A percentile compares a stretch with the other conserved stretches of the same genome.
Evolutionary conservation across 2,797 vertebrate genomes (phyloP).

Genomic region (Melanotaenia boesemani): DNA sequence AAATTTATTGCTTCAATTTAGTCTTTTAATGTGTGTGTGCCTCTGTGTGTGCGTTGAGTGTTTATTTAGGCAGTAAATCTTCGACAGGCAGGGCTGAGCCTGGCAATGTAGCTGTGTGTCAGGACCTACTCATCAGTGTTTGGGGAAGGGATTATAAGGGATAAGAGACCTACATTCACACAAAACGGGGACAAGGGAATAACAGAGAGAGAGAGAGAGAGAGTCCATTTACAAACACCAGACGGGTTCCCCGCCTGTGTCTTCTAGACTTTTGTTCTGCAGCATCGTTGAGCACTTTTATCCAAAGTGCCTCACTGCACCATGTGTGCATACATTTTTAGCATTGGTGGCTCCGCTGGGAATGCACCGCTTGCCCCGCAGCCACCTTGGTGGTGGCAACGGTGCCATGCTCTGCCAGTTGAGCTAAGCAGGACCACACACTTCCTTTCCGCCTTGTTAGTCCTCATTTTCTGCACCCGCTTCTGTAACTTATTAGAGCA

Average conservation of each 20-base stretch:
- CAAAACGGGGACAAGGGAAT: conserved; percentile 62
- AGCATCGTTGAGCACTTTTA: conserved; percentile 47
- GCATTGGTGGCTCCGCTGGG: conserved; percentile 24
- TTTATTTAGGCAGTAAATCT: conserved; percentile 79
- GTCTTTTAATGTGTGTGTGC: conserved; percentile 37
- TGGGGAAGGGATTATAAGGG: conserved; percentile 79
- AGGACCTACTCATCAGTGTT: conserved; percentile 79
- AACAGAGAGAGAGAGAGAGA: conserved; percentile 50
- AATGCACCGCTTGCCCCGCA: conserved; percentile 11
- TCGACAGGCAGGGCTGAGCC: conserved; percentile 59
- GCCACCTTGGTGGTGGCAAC: conserved; percentile 13
- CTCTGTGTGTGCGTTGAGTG: conserved; percentile 26
- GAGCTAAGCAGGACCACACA: conserved; percentile 62
- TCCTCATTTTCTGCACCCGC: conserved; percentile 4
- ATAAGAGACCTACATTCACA: conserved; percentile 71
- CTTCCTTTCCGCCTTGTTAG: conserved; percentile 52
- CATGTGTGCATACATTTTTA: conserved; percentile 38
- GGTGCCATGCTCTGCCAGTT: conserved; percentile 48
- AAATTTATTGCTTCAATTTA: conserved; percentile 65
- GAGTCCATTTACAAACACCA: conserved; percentile 57
- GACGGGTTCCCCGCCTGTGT: conserved; percentile 49
- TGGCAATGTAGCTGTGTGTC: conserved; percentile 69
- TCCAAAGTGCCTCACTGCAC: conserved; percentile 45
- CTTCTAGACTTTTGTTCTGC: conserved; percentile 53
- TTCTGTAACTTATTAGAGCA: conserved; percentile 48